Evolutionary conservation across 1,140 invertebrate genomes (phyloP), one percentile per base, ranked within the genome.

Genomic region (Bombus superbus): DNA sequence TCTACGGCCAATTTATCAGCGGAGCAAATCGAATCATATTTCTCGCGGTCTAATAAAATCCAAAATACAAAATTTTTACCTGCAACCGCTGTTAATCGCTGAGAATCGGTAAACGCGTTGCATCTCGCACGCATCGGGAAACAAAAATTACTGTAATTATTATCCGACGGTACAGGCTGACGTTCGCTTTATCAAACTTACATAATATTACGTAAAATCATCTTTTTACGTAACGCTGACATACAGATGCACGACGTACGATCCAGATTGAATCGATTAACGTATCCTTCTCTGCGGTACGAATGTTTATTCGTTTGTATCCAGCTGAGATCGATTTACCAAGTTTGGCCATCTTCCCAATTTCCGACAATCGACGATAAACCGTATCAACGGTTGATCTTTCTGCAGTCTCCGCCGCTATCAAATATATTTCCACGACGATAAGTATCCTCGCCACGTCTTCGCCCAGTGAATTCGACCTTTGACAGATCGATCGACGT

Each of bases 261-360:
- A 32, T 73, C 4, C 40, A 73, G 28, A 73, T 22, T n/a, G 15
- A 73, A 73, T 73, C 71, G 71, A 73, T 73, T 47, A 73, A 28
- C 40, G 71, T 47, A 73, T 47, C n/a, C 42, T 44, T n/a, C 71
- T 73, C 42, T 22, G 71, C 42, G n/a, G 42, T 40, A 10, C n/a
- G 47, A 73, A 73, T 73, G 47, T 73, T 73, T 73, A 47, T 28
- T 15, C 42, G 40, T 9, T 73, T 73, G 42, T 73, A 47, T 73
- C 28, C 42, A 47, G 0, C n/a, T 32, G 42, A 32, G n/a, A 73
- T 47, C 71, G 71, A 44, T 47, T 73, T 32, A 42, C n/a, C 40
- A 28, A 47, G 71, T 28, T 73, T 73, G 71, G 71, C 71, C 71
- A 32, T 6, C n/a, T 44, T 73, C 42, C 71, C 71, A 73, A 47